A percentile compares a stretch with the other conserved stretches of the same genome.
These are phyloP conservation scores for Isotomurus palustris DNA, from an alignment of 2,888 invertebrate genomes.

Conservation along the genomic window DNA sequence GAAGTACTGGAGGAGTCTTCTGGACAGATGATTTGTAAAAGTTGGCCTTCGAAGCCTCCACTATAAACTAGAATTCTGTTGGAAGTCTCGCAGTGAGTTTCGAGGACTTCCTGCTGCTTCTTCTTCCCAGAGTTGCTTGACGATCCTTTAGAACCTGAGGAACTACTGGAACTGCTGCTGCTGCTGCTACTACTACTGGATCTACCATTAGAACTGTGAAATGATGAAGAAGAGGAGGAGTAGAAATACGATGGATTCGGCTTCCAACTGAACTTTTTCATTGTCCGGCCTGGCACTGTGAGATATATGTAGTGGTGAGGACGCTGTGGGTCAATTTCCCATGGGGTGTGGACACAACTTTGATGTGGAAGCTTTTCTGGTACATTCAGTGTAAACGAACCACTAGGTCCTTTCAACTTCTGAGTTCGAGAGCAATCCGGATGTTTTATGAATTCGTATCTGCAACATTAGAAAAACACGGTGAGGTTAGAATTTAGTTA, in stretches of 20 bases:
- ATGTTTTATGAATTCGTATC: slow-evolving; percentile 39
- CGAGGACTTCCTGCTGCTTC: slow-evolving; percentile 5
- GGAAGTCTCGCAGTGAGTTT: slow-evolving; percentile 21
- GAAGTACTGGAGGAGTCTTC: slow-evolving; percentile 32
- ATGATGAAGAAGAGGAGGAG: slow-evolving; percentile 13
- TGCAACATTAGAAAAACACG: slow-evolving; percentile 9
- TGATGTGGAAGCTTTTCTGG: slow-evolving; percentile 35
- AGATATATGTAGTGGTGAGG: slow-evolving; percentile 36
- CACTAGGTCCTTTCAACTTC: slow-evolving; percentile 29
- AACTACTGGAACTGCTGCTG: slow-evolving; percentile 3
- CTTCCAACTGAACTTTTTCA: slow-evolving; percentile 31
- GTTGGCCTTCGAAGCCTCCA: slow-evolving; percentile 31
- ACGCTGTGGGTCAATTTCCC: slow-evolving; percentile 36
- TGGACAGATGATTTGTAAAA: slow-evolving; percentile 39
- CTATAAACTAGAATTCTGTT: slow-evolving; percentile 36
- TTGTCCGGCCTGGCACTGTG: slow-evolving; percentile 33
- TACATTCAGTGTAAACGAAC: slow-evolving; percentile 27
- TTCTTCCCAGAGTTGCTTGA: background rate
- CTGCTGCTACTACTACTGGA: background rate
- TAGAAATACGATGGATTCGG: slow-evolving; percentile 10
- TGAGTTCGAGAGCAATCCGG: slow-evolving; percentile 30
- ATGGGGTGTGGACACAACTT: slow-evolving; percentile 33
- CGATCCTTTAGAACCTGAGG: no score
- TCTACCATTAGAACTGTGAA: background rate
- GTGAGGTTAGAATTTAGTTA: no score